Conservation (phyloP, 2,888 invertebrate genomes). For the Mythimna ferrago region DNA sequence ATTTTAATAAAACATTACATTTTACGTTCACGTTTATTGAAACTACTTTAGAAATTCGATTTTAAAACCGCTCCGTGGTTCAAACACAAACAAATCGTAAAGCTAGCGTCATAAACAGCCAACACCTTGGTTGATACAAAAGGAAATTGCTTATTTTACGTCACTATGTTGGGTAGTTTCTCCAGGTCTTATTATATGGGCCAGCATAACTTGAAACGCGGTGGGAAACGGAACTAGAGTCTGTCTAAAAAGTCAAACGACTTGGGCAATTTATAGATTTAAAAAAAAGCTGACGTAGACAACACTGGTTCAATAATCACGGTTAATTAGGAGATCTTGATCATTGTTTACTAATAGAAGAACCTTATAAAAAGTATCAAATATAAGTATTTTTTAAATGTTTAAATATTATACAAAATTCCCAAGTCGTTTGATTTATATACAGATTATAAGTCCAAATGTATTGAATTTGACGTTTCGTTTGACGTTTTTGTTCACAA, state of each 20-base stretch:
- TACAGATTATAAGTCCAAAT: not conserved
- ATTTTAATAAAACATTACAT: constrained; percentile 65
- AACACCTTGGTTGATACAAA: constrained; percentile 88
- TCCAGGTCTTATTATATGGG: constrained; percentile 78
- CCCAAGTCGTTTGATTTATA: too few relatives aligned
- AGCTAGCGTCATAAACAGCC: constrained; percentile 83
- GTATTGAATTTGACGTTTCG: constrained; percentile 22
- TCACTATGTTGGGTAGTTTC: constrained; percentile 81
- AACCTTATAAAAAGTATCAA: too few relatives aligned
- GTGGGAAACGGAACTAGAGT: constrained; percentile 10
- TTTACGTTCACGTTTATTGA: constrained; percentile 73
- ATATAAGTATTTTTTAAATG: too few relatives aligned
- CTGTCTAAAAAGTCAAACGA: too few relatives aligned
- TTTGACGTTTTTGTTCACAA: constrained; percentile 32
- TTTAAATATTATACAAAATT: too few relatives aligned
- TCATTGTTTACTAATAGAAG: too few relatives aligned
- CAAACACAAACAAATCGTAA: constrained; percentile 87
- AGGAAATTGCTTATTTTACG: constrained; percentile 90
- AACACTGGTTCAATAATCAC: too few relatives aligned
- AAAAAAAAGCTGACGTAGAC: too few relatives aligned
- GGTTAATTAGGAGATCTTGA: too few relatives aligned
- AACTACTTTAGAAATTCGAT: constrained; percentile 82
- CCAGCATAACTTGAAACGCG: constrained; percentile 28
- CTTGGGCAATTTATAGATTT: too few relatives aligned
- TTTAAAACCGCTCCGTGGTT: constrained; percentile 77